Evolutionary conservation across 1,140 invertebrate genomes (phyloP), one percentile per base, ranked within the genome.

Genomic region (silkworm (Bombyx mori)): DNA sequence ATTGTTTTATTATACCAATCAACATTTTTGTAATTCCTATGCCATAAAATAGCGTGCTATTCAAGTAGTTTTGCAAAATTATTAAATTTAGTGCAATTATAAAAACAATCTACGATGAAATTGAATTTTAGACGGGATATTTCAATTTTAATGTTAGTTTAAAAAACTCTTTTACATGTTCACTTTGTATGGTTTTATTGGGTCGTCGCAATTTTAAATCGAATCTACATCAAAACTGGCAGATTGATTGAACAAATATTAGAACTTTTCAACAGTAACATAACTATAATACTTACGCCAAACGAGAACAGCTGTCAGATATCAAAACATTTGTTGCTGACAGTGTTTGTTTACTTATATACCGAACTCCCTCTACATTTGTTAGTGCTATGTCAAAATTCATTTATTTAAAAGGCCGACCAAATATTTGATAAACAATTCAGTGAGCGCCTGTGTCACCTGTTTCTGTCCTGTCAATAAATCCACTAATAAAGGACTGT

Each of bases 371-470:
- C 61, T 26, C n/a, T 46, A 26, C 44, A 18, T 47, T 44, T 44
- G 52, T n/a, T 54, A 54, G 52, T 55, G 54, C 42, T 42, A 46
- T 49, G 46, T n/a, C 53, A 63, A 65, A 77, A 77, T 82, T 77
- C 72, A 77, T 80, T 79, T 81, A 73, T 78, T 75, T 81, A 79
- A 81, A 79, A 77, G 70, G 60, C 71, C 69, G 69, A n/a, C 60
- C 77, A 79, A 82, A 81, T 78, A 81, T 81, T 83, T 78, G 77
- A 49, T 53, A 68, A 35, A 61, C 62, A 67, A 75, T 77, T 68
- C 50, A 63, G 71, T 69, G 69, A 54, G 69, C 65, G 75, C 73
- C 69, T 3, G 77, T 77, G 78, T 79, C 77, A 71, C 72, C 57
- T 69, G 66, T 76, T 69, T 66, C 68, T 53, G 67, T 77, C 70